Conservation (phyloP, 2,888 invertebrate genomes). For the Cheilosia scutellata region DNA sequence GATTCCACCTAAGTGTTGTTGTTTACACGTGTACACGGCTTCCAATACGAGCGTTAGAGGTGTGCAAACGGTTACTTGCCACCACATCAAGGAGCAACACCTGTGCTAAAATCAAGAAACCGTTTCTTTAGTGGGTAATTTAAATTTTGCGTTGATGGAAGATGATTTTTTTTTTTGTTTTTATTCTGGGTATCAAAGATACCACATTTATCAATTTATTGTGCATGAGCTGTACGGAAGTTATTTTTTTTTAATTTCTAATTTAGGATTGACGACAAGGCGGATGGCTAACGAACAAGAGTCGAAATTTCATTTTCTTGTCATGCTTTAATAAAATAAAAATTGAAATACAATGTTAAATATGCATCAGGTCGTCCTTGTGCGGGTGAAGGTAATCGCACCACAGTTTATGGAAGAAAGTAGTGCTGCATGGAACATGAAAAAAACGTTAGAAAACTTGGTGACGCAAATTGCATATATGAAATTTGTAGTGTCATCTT, state of each 20-base stretch:
- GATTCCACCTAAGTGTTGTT: constrained; percentile 67
- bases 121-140: not conserved
- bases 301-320: constrained; percentile 21
- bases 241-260: constrained; percentile 40
- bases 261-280: constrained; percentile 26
- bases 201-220: constrained; percentile 65
- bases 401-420: constrained; percentile 71
- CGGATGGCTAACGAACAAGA: constrained; percentile 6
- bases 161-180: constrained; percentile 4
- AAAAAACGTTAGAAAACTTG: constrained; percentile 1
- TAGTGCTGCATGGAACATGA: constrained; percentile 75
- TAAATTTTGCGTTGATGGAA: constrained; percentile 24
- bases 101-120: constrained; percentile 54
- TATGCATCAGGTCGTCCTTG: constrained; percentile 19
- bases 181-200: not conserved
- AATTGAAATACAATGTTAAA: constrained; percentile 36
- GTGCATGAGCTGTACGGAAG: constrained; percentile 53
- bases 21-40: constrained; percentile 59
- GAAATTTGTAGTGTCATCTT: constrained; percentile 15
- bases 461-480: constrained; percentile 44
- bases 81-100: constrained; percentile 48
- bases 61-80: constrained; percentile 22
- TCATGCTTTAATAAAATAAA: constrained; percentile 64
- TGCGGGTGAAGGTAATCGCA: constrained; percentile 20
- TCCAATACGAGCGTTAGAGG: constrained; percentile 39